phyloP scores from a whole-genome alignment of 2,888 invertebrate species.

The Tuberolachnus salignus region DNA sequence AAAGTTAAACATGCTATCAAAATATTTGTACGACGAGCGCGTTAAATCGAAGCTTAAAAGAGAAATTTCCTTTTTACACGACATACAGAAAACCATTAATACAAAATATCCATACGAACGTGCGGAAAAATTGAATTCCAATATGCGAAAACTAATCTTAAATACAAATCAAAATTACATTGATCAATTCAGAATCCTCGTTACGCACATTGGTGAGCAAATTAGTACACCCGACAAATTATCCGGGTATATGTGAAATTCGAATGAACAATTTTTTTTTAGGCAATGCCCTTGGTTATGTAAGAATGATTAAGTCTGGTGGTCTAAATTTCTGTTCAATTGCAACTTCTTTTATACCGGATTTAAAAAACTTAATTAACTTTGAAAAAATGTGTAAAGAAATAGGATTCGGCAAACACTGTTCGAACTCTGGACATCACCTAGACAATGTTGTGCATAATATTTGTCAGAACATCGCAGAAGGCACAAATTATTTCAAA shows the following conservation, averaged over 20 bases:
- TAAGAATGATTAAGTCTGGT: conserved; percentile 91
- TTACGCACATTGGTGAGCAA: conserved; percentile 84
- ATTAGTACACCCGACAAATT: no score
- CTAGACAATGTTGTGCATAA: conserved; percentile 80
- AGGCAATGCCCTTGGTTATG: conserved; percentile 93
- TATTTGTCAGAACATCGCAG: conserved; percentile 81
- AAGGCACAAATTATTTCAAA: conserved; percentile 86
- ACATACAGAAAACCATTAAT: conserved; percentile 71
- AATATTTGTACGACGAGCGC: conserved; percentile 97
- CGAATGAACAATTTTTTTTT: conserved; percentile 53
- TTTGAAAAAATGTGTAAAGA: conserved; percentile 72
- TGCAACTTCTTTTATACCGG: conserved; percentile 87
- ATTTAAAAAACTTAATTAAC: conserved; percentile 71
- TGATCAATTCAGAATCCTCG: conserved; percentile 88
- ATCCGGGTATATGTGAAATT: not conserved
- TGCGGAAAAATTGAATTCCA: conserved; percentile 92
- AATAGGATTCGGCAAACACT: conserved; percentile 68
- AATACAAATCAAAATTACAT: conserved; percentile 82
- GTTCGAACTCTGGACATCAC: conserved; percentile 72
- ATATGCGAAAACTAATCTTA: conserved; percentile 84
- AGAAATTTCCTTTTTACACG: conserved; percentile 82
- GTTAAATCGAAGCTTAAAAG: conserved; percentile 92
- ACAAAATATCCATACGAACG: conserved; percentile 84
- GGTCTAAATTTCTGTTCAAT: conserved; percentile 90
- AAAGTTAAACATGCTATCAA: conserved; percentile 92